Percentiles rank a stretch among this genome's conserved stretches.
phyloP scores from a whole-genome alignment of 1,140 invertebrate species.

The Heterodera schachtii region DNA sequence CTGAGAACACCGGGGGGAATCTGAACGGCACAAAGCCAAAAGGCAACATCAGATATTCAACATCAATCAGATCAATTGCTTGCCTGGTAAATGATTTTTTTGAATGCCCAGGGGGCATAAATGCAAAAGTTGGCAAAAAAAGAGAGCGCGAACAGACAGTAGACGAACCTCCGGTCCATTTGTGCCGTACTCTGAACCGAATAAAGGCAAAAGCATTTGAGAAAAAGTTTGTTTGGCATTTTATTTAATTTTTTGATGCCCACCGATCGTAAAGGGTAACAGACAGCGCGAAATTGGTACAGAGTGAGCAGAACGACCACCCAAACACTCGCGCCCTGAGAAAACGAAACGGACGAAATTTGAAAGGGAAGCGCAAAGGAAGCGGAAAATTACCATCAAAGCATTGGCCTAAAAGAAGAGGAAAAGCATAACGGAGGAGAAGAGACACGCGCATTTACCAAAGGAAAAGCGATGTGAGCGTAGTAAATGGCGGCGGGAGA shows the following conservation, averaged over 20 bases:
- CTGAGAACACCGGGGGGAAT: conserved; percentile 47
- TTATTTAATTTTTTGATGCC: conserved; percentile 24
- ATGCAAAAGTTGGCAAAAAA: conserved; percentile 63
- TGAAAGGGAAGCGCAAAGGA: not conserved
- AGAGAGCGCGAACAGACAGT: conserved; percentile 52
- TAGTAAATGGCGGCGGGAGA: conserved; percentile 60
- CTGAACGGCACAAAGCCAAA: conserved; percentile 5
- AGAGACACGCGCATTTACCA: conserved; percentile 35
- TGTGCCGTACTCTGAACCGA: conserved; percentile 5
- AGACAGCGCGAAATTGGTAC: conserved; percentile 63
- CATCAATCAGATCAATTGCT: no score
- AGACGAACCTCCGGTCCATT: conserved; percentile 37
- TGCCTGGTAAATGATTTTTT: conserved; percentile 58
- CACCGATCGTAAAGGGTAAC: conserved; percentile 52
- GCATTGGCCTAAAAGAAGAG: conserved; percentile 59
- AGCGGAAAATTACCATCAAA: conserved; percentile 45
- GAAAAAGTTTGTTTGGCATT: not conserved
- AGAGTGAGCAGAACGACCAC: conserved; percentile 64
- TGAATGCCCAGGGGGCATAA: conserved; percentile 63
- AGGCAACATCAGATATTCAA: conserved; percentile 5
- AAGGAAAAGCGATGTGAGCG: conserved; percentile 63
- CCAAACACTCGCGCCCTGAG: conserved; percentile 57
- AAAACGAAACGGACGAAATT: not conserved
- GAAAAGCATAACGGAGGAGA: not conserved
- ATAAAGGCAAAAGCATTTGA: not conserved